Conservation (phyloP, 2,888 invertebrate genomes). For the Rapana venosa region DNA sequence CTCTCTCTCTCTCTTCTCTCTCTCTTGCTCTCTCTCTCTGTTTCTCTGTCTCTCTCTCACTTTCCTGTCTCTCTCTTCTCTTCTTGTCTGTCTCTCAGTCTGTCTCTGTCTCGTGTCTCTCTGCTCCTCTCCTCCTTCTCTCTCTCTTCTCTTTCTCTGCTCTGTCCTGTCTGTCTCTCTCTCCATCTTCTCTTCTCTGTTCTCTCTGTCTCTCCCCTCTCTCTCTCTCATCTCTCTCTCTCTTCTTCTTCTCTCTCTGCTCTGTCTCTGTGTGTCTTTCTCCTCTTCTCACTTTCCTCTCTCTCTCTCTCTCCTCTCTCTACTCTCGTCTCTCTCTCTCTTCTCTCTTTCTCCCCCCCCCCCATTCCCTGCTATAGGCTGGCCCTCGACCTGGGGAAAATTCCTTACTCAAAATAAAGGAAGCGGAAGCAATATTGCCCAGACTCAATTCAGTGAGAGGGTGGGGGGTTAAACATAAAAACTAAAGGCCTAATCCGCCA, state of each 20-base stretch:
- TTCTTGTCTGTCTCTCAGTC: slow-evolving; percentile 21
- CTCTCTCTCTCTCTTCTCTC: background rate
- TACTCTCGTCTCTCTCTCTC: background rate
- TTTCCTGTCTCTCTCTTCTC: background rate
- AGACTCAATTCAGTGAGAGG: too few relatives aligned
- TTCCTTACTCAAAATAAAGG: too few relatives aligned
- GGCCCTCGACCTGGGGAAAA: too few relatives aligned
- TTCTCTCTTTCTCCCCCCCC: background rate
- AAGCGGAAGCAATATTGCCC: too few relatives aligned
- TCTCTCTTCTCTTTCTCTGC: too few relatives aligned
- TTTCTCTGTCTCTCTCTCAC: background rate
- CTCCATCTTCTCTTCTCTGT: background rate
- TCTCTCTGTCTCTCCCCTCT: background rate
- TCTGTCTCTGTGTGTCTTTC: background rate
- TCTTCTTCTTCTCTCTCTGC: background rate
- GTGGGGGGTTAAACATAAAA: too few relatives aligned
- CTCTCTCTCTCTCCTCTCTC: background rate
- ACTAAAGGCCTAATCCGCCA: too few relatives aligned
- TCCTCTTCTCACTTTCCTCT: background rate
- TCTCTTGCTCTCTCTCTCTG: background rate
- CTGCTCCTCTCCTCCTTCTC: background rate
- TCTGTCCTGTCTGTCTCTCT: background rate
- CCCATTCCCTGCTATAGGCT: background rate
- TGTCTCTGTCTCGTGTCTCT: background rate
- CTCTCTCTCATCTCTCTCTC: background rate